These are phyloP conservation scores for Pseudorhiza aurosa DNA, from an alignment of 30 jellyfish, hydroid and myxozoan species.

Conservation along the genomic window DNA sequence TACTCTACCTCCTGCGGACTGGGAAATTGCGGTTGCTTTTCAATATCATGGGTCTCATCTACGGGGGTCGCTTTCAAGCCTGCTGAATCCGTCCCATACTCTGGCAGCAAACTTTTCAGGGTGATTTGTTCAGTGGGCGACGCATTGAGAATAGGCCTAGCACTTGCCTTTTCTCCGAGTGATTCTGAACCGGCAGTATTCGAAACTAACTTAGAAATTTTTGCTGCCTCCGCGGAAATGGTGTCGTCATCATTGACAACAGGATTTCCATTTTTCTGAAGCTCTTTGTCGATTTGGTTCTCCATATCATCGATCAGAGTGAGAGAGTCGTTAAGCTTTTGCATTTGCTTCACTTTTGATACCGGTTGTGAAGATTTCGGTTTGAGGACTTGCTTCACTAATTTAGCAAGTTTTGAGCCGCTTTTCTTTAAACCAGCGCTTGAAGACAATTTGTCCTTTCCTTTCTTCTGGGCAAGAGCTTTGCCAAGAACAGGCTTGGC, in stretches of 20 bases:
- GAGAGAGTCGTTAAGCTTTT: slow-evolving; percentile 52
- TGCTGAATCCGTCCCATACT: slow-evolving; percentile 47
- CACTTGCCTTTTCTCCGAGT: neutral
- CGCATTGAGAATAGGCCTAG: neutral
- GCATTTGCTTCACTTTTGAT: slow-evolving; percentile 3
- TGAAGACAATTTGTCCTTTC: neutral
- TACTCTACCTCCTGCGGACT: slow-evolving; percentile 19
- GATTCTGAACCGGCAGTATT: neutral
- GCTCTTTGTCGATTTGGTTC: slow-evolving; percentile 56
- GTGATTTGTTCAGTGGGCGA: slow-evolving; percentile 31
- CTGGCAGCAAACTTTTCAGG: slow-evolving; percentile 65
- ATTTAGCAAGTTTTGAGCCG: slow-evolving; percentile 33
- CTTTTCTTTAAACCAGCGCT: slow-evolving; percentile 1
- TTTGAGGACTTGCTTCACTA: slow-evolving; percentile 14
- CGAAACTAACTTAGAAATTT: neutral
- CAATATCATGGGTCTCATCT: neutral
- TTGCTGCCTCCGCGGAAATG: neutral
- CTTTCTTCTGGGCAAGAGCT: neutral
- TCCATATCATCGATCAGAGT: slow-evolving; percentile 65
- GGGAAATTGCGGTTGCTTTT: neutral
- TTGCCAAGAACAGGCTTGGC: neutral
- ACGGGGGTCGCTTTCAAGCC: slow-evolving; percentile 27
- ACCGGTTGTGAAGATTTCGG: neutral
- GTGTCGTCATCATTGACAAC: slow-evolving; percentile 20
- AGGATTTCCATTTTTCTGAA: slow-evolving; percentile 19